Evolutionary conservation across 2,113 vertebrate species (phyloP).

Genomic region (Pavo muticus): DNA sequence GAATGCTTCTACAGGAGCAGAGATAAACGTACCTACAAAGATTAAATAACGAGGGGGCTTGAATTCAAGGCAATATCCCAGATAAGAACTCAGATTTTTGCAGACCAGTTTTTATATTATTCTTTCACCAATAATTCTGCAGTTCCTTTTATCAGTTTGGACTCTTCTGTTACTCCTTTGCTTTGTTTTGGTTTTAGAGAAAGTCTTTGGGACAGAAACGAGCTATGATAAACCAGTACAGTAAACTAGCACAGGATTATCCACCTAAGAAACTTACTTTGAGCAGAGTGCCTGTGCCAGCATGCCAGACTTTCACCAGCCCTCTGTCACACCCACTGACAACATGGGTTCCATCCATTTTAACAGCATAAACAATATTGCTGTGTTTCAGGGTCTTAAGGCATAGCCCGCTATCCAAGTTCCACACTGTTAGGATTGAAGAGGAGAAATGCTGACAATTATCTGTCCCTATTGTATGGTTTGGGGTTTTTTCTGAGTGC

Average conservation of each 20-base stretch:
- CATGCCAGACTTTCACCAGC: constrained; percentile 87
- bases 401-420: constrained; percentile 79
- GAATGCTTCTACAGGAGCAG: background rate
- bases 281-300: constrained; percentile 69
- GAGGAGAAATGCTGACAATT: background rate
- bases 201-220: background rate
- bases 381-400: constrained; percentile 84
- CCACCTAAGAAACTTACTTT: constrained; percentile 74
- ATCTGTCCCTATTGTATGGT: rapidly evolving
- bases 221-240: background rate
- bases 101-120: background rate
- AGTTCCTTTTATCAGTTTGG: background rate
- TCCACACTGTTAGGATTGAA: constrained; percentile 84
- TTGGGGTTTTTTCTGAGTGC: background rate
- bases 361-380: constrained; percentile 79
- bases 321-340: constrained; percentile 86
- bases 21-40: background rate
- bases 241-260: background rate
- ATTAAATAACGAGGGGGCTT: background rate
- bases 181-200: background rate
- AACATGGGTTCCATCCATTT: constrained; percentile 71
- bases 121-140: background rate
- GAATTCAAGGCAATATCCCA: background rate
- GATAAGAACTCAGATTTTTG: background rate
- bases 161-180: background rate